Evolutionary conservation across 2,113 vertebrate species (phyloP).

Genomic region (Esox niger): DNA sequence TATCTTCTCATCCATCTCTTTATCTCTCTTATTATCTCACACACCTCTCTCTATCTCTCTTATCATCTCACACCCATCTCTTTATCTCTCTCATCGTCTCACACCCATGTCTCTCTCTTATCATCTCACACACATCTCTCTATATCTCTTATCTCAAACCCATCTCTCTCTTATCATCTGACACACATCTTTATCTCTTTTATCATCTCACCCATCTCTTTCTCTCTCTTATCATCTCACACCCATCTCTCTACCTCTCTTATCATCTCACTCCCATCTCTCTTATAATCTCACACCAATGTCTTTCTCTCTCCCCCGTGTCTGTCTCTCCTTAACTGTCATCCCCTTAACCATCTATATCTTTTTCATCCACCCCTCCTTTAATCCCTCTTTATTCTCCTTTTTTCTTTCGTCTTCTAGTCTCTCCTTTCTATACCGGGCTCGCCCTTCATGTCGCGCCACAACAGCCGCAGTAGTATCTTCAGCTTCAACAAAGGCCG

Average conservation of each 20-base stretch:
- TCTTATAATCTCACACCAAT: not conserved
- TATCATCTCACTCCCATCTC: not conserved
- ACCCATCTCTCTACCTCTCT: not conserved
- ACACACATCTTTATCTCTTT: too few species aligned
- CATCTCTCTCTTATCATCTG: too few species aligned
- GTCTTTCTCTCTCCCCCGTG: not conserved
- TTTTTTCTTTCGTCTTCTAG: conserved; percentile 57
- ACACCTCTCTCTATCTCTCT: not conserved
- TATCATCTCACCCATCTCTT: not conserved
- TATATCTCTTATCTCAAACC: too few species aligned
- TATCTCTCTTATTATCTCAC: too few species aligned
- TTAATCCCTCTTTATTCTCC: not conserved
- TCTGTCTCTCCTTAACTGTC: not conserved
- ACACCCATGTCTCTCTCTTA: not conserved
- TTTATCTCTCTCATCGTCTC: too few species aligned
- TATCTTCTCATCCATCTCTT: too few species aligned
- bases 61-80: not conserved
- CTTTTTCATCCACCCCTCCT: not conserved
- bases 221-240: too few species aligned
- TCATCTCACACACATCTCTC: too few species aligned
- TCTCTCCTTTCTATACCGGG: conserved; percentile 96
- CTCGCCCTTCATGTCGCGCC: conserved; percentile 94
- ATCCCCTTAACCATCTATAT: conserved; percentile 69
- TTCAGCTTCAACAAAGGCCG: conserved; percentile 94
- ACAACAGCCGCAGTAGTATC: conserved; percentile 98